Base-by-base conservation (phyloP, 2,113 vertebrate genomes). In the Corapipo altera region DNA sequence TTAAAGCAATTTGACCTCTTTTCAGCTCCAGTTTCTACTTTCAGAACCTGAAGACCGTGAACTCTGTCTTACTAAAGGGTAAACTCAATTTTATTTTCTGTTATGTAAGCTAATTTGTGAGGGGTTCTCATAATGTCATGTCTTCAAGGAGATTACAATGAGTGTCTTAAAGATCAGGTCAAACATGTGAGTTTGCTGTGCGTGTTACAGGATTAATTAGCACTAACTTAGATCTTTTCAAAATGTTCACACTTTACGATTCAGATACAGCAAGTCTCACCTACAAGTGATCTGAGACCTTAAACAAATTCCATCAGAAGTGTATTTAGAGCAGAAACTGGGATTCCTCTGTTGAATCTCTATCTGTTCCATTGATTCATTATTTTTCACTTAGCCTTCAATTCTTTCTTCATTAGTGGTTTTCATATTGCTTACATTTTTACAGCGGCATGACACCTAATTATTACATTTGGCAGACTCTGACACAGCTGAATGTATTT, bases 151-250 rank as follows among this genome's bases (percentile, higher is more conserved):
- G 91, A 85, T 65, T 96, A 75, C 82, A 94, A 15, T 5, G 79
- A 95, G 70, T 87, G 85, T 75, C 92, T 94, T 71, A 83, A 96
- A 96, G 91, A 94, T 96, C 95, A 95, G 91, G 88, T 89, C 96
- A 96, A 94, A 95, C 82, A 80, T 28, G 15, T 70, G 80, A 77
- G 27, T 95, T 96, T 95, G 86, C 91, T 85, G 93, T 80, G 92
- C 88, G 3, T 95, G 93, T 7, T 64, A 49, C 1, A 72, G 91
- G 92, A 79, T 93, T 95, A 94, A 95, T 96, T 95, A 96, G 88
- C 79, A 80, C 79, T 95, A 48, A 65, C 93, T 77, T 22, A 51
- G 79, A 67, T 83, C 82, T 75, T 59, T 74, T 74, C 66, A 61
- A 77, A 92, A 82, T 83, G 77, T 48, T 90, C 89, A 80, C 83